Evolutionary conservation across 2,797 vertebrate genomes (phyloP), one percentile per base, ranked within the genome.

Genomic region (Labroides dimidiatus): DNA sequence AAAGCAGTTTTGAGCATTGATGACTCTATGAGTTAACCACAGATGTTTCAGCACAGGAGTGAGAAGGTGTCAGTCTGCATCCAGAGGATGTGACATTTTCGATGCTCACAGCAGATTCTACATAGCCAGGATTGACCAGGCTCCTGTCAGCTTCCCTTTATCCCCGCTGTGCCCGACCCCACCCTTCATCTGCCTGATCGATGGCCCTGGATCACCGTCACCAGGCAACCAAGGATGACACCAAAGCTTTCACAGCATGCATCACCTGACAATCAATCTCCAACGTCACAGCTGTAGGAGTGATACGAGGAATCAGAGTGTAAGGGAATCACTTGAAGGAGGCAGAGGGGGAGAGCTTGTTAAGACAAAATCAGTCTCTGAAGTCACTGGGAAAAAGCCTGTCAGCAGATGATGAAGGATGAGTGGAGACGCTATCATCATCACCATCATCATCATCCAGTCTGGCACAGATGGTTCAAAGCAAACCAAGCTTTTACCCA

Each of bases 161-260:
- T 89, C 80, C 82, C 78, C 3, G 24, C 80, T 75, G 80, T 1
- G 64, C 72, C 76, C 52, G 58, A 51, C 63, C 73, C 73, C 69
- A 36, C 69, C 66, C 75, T 67, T 84, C 84, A 89, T 87, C 84
- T 84, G 51, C 62, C 81, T 67, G 86, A 91, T 93, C 89, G 81
- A 93, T 93, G 81, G 77, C 72, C 63, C 69, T 61, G 77, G 85
- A 79, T 74, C 45, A 60, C 66, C 61, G 86, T 93, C 91, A 84
- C 91, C 87, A 86, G 85, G 92, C 92, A 93, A 93, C 91, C 75
- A 71, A 43, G 64, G 79, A 83, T 86, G 76, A 82, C 87, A 80
- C 73, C 70, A 78, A 84, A 88, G 76, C 80, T 47, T 71, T 70
- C 71, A 2, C 70, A 56, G 77, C n/a, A 52, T 72, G 65, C 3